A percentile compares a stretch with the other conserved stretches of the same genome.
These are phyloP conservation scores for Drosophila algonquin DNA, from an alignment of 2,888 invertebrate genomes.

Conservation along the genomic window DNA sequence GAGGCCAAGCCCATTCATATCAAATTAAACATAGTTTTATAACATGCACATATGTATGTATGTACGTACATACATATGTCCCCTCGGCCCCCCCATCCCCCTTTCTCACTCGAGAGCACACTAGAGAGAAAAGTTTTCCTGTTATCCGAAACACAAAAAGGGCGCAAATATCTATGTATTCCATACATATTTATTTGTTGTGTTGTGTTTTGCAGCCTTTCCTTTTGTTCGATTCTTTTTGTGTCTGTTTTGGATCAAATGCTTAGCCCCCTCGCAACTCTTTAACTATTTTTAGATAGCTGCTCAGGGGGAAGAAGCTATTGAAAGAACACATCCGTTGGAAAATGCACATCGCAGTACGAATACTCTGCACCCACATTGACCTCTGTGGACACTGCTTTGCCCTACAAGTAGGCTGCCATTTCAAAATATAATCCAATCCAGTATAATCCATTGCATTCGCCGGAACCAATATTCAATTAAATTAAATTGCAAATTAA, in stretches of 20 bases:
- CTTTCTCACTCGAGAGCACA: neutral
- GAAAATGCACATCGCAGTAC: neutral
- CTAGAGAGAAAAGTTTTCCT: constrained; percentile 33
- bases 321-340: neutral
- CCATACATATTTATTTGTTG: neutral
- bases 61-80: neutral
- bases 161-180: neutral
- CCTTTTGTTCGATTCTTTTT: neutral
- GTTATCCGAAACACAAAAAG: constrained; percentile 9
- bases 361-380: too few relatives aligned
- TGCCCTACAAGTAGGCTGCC: too few relatives aligned
- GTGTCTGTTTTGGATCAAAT: constrained; percentile 9
- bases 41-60: too few relatives aligned
- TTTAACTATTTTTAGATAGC: constrained; percentile 5
- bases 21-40: constrained; percentile 32
- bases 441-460: too few relatives aligned
- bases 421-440: too few relatives aligned
- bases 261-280: constrained; percentile 20
- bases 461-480: too few relatives aligned
- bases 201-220: neutral
- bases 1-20: constrained; percentile 22
- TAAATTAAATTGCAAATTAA: too few relatives aligned
- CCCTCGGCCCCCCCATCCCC: neutral
- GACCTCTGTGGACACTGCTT: too few relatives aligned
- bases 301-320: neutral